A percentile compares a stretch with the other conserved stretches of the same genome.
These are phyloP conservation scores for Gasteruption jaculator DNA, from an alignment of 2,888 invertebrate species.

Conservation along the genomic window DNA sequence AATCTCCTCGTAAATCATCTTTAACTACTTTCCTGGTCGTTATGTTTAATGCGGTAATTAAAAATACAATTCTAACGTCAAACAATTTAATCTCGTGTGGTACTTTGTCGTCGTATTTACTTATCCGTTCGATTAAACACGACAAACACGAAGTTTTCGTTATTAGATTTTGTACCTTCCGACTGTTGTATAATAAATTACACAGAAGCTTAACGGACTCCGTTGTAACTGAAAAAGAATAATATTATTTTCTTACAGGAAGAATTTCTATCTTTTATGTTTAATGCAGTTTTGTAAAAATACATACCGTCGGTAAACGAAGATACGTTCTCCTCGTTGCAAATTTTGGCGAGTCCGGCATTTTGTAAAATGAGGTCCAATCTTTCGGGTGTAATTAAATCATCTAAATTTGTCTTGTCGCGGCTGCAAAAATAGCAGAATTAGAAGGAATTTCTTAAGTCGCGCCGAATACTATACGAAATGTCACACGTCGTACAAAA, in stretches of 20 bases:
- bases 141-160: conserved; percentile 32
- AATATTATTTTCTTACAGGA: conserved; percentile 4
- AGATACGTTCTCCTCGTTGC: conserved; percentile 47
- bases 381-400: conserved; percentile 65
- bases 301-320: conserved; percentile 46
- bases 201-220: conserved; percentile 87
- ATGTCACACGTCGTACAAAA: background rate
- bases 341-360: conserved; percentile 59
- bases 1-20: conserved; percentile 66
- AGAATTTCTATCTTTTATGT: conserved; percentile 6
- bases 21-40: conserved; percentile 64
- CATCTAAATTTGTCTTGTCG: conserved; percentile 70
- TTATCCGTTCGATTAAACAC: conserved; percentile 68
- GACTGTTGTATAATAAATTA: conserved; percentile 80
- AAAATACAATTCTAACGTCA: conserved; percentile 83
- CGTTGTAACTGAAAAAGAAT: conserved; percentile 54
- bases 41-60: conserved; percentile 78
- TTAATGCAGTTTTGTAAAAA: background rate
- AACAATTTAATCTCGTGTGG: conserved; percentile 75
- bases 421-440: conserved; percentile 58
- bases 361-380: conserved; percentile 64
- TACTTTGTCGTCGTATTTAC: conserved; percentile 59
- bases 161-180: conserved; percentile 56
- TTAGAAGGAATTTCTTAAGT: background rate
- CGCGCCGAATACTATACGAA: background rate